Base-by-base conservation (phyloP, 2,797 vertebrate genomes). In the Octomys mimax region DNA sequence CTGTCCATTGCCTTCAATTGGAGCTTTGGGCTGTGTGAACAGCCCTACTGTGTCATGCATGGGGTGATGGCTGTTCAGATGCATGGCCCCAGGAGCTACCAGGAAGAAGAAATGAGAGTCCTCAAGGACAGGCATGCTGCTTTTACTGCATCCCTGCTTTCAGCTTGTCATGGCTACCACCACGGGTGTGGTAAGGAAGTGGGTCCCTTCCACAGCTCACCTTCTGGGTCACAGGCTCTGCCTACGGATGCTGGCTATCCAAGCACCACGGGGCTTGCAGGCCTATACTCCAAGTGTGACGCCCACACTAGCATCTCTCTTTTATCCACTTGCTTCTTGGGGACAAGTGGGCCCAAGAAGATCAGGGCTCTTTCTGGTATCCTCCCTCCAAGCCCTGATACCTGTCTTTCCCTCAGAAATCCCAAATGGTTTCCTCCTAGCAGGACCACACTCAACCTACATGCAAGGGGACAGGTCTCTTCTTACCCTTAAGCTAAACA, bases 401-500 rank as follows among this genome's bases (percentile, higher is more conserved):
- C 36, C 13, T 83, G 36, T 85, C 57, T 93, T 31, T 79, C 62
- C 46, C 87, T 66, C 33, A n/a, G 36, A 64, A 52, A 79, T 62
- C 83, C 71, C 84, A 90, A 71, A 52, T 7, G 36, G 22, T 88
- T 13, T 73, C 36, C 42, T 93, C 46, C 18, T 9, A 5, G 6
- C 2, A 33, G 59, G 66, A 39, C 52, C 33, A 54, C 16, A 26
- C 87, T 59, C 49, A 33, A 19, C 31, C 33, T 87, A 49, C 31
- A 64, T 31, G 54, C 71, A 24, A 42, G 28, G 33, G 12, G 5
- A 57, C 31, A 36, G n/a, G 64, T 18, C 16, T 84, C 39, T 14
- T n/a, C 46, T 87, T 42, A 84, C n/a, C 61, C 86, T 91, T 14
- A 71, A 86, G 95, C 87, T n/a, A 78, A 61, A 71, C 2, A 36